Evolutionary conservation across 92 coral and sea anemone genomes (phyloP), one percentile per base, ranked within the genome.

Genomic region (Epizoanthus scotinus): DNA sequence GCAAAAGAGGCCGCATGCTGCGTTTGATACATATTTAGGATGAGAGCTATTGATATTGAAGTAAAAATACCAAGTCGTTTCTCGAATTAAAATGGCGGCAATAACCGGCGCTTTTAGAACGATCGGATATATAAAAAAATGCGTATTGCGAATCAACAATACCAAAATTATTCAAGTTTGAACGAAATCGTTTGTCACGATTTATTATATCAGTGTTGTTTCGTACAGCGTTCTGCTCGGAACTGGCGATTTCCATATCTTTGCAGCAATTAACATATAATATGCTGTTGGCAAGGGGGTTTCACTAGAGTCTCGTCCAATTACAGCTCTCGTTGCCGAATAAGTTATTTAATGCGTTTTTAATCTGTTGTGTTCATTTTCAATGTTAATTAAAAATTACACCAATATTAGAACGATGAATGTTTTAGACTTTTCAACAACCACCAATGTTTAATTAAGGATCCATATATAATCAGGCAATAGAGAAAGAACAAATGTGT

Each of bases 281-380:
- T 42, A 36, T 20, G 14, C 21, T 24, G 56, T 21, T 15, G 31
- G 18, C 22, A 7, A 6, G 10, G 26, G 22, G 31, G 44, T 49
- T 69, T 69, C 29, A 69, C 54, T 24, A 69, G 56, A 69, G 12
- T 47, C 10, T 69, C 22, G 74, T 69, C 74, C 74, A 69, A 40
- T 69, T 47, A 69, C 24, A 42, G 25, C 47, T 40, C 74, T 8
- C 56, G 20, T 69, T 22, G 31, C n/a, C 38, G 59, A 69, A 47
- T 38, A 15, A 24, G 34, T 42, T 42, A 55, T 69, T 69, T 47
- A 69, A 69, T 47, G 38, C 44, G 28, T 47, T 69, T 22, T 49
- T 69, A 69, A 69, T 69, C 74, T 44, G 31, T 22, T 69, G 58
- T 18, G 52, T 55, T n/a, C 59, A 44, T 47, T 69, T 69, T 55